phyloP scores from a whole-genome alignment of 2,888 invertebrate genomes.

The Tetranychus piercei region DNA sequence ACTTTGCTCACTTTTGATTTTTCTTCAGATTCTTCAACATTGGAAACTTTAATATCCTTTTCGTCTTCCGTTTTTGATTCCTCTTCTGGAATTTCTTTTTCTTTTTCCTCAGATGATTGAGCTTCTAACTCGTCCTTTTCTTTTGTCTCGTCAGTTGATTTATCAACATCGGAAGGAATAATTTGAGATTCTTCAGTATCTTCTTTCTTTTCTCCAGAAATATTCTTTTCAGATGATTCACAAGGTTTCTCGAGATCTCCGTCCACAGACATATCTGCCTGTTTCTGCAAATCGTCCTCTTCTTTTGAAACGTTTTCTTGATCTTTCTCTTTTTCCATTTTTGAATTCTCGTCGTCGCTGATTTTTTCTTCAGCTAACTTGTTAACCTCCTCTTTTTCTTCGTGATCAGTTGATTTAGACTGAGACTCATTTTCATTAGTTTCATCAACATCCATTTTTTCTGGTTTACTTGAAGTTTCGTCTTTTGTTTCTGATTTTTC shows the following conservation, averaged over 20 bases:
- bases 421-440: constrained; percentile 5
- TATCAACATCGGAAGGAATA: background rate
- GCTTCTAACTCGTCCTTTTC: background rate
- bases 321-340: constrained; percentile 17
- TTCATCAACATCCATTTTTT: constrained; percentile 19
- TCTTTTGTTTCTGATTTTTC: too few species aligned
- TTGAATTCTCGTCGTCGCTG: constrained; percentile 11
- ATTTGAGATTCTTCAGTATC: constrained; percentile 12
- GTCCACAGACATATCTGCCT: constrained; percentile 6
- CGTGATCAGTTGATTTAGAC: background rate
- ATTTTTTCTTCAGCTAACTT: background rate
- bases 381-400: background rate
- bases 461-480: background rate
- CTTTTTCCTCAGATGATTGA: background rate
- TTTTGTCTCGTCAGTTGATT: background rate
- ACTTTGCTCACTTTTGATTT: background rate
- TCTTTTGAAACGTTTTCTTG: background rate
- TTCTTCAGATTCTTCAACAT: too few species aligned
- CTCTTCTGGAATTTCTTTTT: background rate
- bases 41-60: background rate
- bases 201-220: constrained; percentile 20
- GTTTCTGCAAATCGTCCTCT: background rate
- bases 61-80: background rate
- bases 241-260: background rate
- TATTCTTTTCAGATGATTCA: constrained; percentile 8